A percentile compares a stretch with the other conserved stretches of the same genome.
Conservation (phyloP, 2,113 vertebrate species). For the Crotophaga sulcirostris region DNA sequence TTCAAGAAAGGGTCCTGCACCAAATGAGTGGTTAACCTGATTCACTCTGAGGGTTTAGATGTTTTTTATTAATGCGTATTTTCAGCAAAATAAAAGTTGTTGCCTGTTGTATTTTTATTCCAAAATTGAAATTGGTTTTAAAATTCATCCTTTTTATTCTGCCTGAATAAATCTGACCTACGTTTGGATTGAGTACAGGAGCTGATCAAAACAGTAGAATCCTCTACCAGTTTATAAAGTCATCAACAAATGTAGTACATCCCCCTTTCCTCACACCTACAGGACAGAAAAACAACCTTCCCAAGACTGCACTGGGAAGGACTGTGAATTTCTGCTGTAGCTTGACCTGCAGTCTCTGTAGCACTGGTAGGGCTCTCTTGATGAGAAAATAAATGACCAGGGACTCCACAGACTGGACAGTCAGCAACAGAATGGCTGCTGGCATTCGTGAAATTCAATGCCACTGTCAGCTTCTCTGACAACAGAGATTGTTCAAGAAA, state of each 20-base stretch:
- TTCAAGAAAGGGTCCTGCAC: neutral
- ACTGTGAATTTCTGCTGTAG: neutral
- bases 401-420: neutral
- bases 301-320: neutral
- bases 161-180: neutral
- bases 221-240: neutral
- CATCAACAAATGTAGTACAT: neutral
- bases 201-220: neutral
- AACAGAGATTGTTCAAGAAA: neutral
- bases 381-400: neutral
- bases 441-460: neutral
- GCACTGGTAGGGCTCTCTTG: accelerated
- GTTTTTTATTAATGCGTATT: neutral
- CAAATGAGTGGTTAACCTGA: neutral
- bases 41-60: neutral
- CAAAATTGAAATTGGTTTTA: neutral
- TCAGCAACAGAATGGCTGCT: neutral
- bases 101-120: neutral
- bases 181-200: neutral
- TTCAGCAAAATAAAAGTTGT: neutral
- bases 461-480: neutral
- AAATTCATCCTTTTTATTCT: neutral
- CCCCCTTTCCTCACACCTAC: neutral
- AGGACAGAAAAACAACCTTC: neutral
- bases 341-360: neutral